phyloP scores from a whole-genome alignment of 2,113 vertebrate genomes.

The Formicarius rufipectus region DNA sequence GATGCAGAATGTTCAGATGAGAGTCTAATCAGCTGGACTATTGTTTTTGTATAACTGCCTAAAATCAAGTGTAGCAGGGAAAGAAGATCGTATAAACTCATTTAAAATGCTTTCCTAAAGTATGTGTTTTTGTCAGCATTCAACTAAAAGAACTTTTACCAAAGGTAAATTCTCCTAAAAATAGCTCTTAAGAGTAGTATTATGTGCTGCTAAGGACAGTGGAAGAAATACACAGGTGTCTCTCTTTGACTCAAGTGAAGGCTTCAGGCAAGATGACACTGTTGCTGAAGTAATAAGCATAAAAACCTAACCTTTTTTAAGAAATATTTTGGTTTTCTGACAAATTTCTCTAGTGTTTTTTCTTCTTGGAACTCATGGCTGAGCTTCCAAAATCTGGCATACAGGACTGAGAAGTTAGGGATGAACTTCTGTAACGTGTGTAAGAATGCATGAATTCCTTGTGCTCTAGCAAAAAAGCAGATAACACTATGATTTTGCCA shows the following conservation, averaged over 20 bases:
- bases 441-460: not conserved
- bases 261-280: not conserved
- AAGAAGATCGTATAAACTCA: not conserved
- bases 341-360: not conserved
- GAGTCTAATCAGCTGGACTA: not conserved
- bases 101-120: not conserved
- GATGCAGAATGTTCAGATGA: not conserved
- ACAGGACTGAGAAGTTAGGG: not conserved
- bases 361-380: not conserved
- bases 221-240: not conserved
- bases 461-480: not conserved
- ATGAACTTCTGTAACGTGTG: not conserved
- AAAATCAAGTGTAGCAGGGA: not conserved
- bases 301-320: not conserved
- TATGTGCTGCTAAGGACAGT: not conserved
- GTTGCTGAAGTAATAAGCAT: not conserved
- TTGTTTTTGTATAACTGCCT: not conserved
- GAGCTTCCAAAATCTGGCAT: not conserved
- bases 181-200: not conserved
- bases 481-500: not conserved
- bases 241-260: not conserved
- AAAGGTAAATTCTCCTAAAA: not conserved
- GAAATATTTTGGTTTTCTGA: not conserved
- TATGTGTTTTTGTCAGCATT: not conserved
- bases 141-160: not conserved